Base-by-base conservation (phyloP, 2,888 invertebrate genomes). In the Furcula furcula region DNA sequence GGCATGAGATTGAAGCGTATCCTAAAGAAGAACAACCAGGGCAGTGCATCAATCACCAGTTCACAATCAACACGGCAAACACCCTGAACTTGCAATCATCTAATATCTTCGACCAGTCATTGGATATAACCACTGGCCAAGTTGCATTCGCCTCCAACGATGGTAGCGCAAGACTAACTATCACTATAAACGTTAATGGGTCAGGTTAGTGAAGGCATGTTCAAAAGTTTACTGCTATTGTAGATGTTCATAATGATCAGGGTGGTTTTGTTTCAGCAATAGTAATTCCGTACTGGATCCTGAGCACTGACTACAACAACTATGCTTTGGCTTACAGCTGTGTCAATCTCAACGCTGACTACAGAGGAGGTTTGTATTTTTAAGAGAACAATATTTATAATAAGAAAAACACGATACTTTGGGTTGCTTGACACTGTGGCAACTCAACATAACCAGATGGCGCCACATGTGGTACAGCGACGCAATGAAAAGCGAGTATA, bases 241-340 rank as follows among this genome's bases (percentile, higher is more conserved):
- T 16, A 16, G 16, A 16, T n/a, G 16, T 16, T 4, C 16, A 16
- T 16, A 16, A 16, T 16, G 16, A 4, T 4, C 19, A 1, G 1
- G 12, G 2, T 23, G 11, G 10, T 3, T 9, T 4, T 39, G 28
- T 60, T 65, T 11, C 56, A 77, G 77, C 4, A 7, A 39, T 63
- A 4, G 13, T 33, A 2, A 61, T 74, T 32, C 77, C 77, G 0
- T 76, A 66, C 35, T 77, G 72, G 72, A 65, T 79, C 26, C 27
- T 79, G 6, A 53, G 81, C 25, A 92, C 92, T 0, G 92, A 93
- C 63, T 93, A 93, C 60, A 73, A 76, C 0, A 80, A 83, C 46
- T 93, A 91, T 50, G 84, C 92, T 0, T 82, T 93, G 1, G 91
- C 91, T 0, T 93, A 92, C 83, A 91, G 91, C 31, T 93, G 93